Evolutionary conservation across 2,888 invertebrate species (phyloP), one percentile per base, ranked within the genome.

Genomic region (Drosophila neotestacea): DNA sequence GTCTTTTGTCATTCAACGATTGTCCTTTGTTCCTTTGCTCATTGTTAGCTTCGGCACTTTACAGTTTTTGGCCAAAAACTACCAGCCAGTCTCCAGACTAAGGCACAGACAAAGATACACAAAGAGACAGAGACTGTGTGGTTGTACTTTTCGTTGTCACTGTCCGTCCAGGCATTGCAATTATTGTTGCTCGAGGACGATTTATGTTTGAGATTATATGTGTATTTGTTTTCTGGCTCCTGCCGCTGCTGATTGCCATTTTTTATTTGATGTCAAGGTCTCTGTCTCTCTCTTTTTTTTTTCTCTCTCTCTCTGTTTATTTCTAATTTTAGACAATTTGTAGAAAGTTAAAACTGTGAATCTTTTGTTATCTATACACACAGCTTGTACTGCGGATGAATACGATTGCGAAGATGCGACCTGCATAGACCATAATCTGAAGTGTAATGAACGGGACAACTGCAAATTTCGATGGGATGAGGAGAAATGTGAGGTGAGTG

Each of bases 351-450:
- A 48, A 61, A 61, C 55, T 13, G n/a, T 27, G 13, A 22, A 32
- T 46, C 47, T 32, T 50, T 74, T 32, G 32, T 32, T 9, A 6
- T 6, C 32, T 44, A 16, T 32, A 5, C 27, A 10, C 11, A 56
- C 36, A 58, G 46, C 4, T 10, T 90, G 90, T 72, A 58, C 73
- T n/a, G 79, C 70, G 94, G 91, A 90, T 0, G 97, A 97, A 85
- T 97, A 96, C 88, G 96, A 97, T 92, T 98, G 98, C 89, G 96
- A 97, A 81, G 98, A 98, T 91, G 95, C 95, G 59, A 96, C 96
- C 0, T 98, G 98, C 93, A 98, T 98, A 73, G 94, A 95, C 36
- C 78, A 77, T 0, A 86, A 91, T 0, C 93, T 98, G 38, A 93
- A 92, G 63, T 98, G 98, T 91, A 96, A 98, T 91, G 91, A 93